phyloP scores from a whole-genome alignment of 2,888 invertebrate species.

The Saturnia pavonia region DNA sequence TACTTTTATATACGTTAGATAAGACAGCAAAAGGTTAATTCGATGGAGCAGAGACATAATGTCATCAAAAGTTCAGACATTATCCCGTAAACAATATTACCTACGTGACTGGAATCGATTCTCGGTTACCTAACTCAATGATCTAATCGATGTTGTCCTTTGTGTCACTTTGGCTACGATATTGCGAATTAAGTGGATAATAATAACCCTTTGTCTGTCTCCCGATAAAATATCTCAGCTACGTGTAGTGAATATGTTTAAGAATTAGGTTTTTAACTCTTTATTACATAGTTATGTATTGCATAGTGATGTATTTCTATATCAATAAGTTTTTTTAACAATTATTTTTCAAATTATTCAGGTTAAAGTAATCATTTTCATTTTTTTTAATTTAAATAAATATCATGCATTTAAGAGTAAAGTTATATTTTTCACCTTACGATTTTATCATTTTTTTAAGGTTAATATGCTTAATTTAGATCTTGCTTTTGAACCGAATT shows the following conservation, averaged over 20 bases:
- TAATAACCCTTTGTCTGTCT: slow-evolving; percentile 1
- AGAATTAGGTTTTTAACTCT: too few relatives aligned
- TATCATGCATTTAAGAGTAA: too few relatives aligned
- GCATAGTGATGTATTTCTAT: too few relatives aligned
- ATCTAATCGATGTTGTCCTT: slow-evolving; percentile 3
- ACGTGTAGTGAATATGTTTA: background rate
- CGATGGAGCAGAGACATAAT: slow-evolving; percentile 42
- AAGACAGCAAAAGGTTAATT: background rate
- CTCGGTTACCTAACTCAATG: slow-evolving; percentile 52
- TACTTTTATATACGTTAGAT: background rate
- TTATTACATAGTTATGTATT: too few relatives aligned
- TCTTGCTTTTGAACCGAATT: too few relatives aligned
- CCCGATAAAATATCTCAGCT: background rate
- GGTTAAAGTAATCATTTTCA: too few relatives aligned
- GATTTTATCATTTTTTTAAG: too few relatives aligned
- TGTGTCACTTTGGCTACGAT: background rate
- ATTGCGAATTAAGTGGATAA: slow-evolving; percentile 4
- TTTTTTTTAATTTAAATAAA: too few relatives aligned
- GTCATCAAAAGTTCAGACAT: slow-evolving; percentile 56
- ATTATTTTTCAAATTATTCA: too few relatives aligned
- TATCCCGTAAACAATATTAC: slow-evolving; percentile 70
- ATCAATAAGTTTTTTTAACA: too few relatives aligned
- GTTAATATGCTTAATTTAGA: too few relatives aligned
- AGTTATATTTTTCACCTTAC: too few relatives aligned
- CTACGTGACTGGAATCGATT: slow-evolving; percentile 61